Evolutionary conservation across 2,888 invertebrate species (phyloP).

Genomic region (Amiota communis): DNA sequence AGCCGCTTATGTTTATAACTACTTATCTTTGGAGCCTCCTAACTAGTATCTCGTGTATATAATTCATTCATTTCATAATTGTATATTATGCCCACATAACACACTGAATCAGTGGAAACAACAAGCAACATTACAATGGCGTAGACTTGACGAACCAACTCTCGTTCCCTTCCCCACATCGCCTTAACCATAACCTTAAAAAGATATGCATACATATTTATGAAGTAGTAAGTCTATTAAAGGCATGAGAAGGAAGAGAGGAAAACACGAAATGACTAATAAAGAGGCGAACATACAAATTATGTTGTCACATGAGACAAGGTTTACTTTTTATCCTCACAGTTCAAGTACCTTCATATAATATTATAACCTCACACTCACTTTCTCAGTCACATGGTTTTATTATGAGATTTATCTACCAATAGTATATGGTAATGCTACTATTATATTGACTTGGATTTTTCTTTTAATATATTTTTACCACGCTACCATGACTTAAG

Average conservation of each 20-base stretch:
- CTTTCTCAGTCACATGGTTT: not conserved
- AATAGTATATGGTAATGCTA: no score
- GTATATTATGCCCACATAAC: not conserved
- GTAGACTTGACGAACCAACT: not conserved
- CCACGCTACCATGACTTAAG: not conserved
- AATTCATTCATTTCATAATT: not conserved
- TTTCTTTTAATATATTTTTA: not conserved
- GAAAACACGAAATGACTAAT: conserved; percentile 2
- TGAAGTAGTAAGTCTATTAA: no score
- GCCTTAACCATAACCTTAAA: no score
- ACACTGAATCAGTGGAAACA: not conserved
- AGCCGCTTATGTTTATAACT: not conserved
- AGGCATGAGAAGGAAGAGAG: no score
- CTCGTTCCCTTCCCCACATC: not conserved
- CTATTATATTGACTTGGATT: not conserved
- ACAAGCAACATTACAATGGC: not conserved
- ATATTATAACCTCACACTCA: no score
- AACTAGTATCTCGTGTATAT: not conserved
- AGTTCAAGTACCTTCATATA: no score
- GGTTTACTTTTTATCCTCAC: not conserved
- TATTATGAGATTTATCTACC: not conserved
- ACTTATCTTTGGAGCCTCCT: not conserved
- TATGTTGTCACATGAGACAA: conserved; percentile 26
- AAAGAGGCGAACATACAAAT: conserved; percentile 15
- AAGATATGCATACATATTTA: no score